Percentiles rank a stretch among this genome's conserved stretches.
These are phyloP conservation scores for Cryptomyrus ogoouensis DNA, from an alignment of 2,113 vertebrate species.

Conservation along the genomic window DNA sequence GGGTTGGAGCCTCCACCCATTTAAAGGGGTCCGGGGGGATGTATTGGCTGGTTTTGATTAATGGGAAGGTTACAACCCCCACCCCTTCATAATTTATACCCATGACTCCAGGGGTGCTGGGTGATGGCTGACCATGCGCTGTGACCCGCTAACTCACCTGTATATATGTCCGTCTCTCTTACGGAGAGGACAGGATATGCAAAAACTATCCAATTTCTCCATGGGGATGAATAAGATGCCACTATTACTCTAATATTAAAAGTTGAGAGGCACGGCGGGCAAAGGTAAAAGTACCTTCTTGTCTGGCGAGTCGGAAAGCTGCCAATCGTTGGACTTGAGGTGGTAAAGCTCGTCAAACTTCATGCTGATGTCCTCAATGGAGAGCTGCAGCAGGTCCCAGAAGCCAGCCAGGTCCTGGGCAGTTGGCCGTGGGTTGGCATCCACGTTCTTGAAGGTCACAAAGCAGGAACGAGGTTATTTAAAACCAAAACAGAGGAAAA, in stretches of 20 bases:
- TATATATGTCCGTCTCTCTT: neutral
- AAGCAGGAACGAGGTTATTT: neutral
- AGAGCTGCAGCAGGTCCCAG: slow-evolving; percentile 96
- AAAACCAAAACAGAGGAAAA: neutral
- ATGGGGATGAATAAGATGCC: neutral
- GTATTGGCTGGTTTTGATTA: too few species aligned
- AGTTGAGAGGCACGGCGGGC: neutral
- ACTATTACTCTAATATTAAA: neutral
- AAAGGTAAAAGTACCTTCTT: slow-evolving; percentile 72
- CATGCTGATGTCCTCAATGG: slow-evolving; percentile 98
- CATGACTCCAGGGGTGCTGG: neutral
- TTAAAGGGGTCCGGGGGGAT: too few species aligned
- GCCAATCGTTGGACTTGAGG: slow-evolving; percentile 92
- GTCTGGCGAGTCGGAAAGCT: slow-evolving; percentile 73
- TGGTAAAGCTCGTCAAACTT: slow-evolving; percentile 98
- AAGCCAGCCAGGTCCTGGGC: slow-evolving; percentile 96
- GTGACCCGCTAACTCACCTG: neutral
- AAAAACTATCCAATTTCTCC: neutral
- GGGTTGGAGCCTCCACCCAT: too few species aligned
- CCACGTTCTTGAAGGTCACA: neutral
- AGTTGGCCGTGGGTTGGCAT: slow-evolving; percentile 84
- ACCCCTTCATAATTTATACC: too few species aligned
- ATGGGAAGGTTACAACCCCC: too few species aligned
- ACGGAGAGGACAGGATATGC: neutral
- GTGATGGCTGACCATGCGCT: neutral